A percentile compares a stretch with the other conserved stretches of the same genome.
Conservation (phyloP, 2,888 invertebrate genomes). For the Keiferia lycopersicella region DNA sequence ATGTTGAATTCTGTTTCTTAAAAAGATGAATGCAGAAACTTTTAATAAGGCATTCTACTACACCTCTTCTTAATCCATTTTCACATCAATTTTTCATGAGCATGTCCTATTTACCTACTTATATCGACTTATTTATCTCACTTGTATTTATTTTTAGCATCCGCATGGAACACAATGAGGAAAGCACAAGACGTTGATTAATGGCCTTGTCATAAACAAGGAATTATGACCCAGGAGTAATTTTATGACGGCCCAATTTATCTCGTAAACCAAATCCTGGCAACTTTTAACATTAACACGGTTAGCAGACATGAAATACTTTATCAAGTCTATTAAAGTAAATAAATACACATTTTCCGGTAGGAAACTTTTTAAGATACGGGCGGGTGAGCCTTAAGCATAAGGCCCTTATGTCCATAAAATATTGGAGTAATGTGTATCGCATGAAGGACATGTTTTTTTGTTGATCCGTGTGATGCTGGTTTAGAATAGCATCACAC, state of each 20-base stretch:
- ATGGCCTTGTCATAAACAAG: conserved; percentile 16
- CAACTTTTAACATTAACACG: conserved; percentile 20
- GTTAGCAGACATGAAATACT: background rate
- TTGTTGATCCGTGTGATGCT: too few species aligned
- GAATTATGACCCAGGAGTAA: conserved; percentile 14
- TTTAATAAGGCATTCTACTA: too few species aligned
- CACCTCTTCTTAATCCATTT: too few species aligned
- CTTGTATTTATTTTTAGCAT: conserved; percentile 3
- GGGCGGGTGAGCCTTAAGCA: too few species aligned
- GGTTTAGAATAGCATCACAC: too few species aligned
- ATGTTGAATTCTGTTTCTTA: too few species aligned
- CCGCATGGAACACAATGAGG: conserved; percentile 7
- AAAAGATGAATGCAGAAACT: too few species aligned
- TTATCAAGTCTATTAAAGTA: background rate
- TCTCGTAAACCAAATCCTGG: conserved; percentile 12
- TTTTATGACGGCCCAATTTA: conserved; percentile 19
- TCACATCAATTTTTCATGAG: background rate
- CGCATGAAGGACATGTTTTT: too few species aligned
- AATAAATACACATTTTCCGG: too few species aligned
- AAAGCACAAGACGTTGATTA: conserved; percentile 11
- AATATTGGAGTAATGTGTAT: too few species aligned
- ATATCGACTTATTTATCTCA: background rate
- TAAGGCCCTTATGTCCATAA: too few species aligned
- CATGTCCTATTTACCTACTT: background rate
- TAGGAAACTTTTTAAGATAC: too few species aligned